Base-by-base conservation (phyloP, 2,888 invertebrate genomes). In the Euplexia lucipara region DNA sequence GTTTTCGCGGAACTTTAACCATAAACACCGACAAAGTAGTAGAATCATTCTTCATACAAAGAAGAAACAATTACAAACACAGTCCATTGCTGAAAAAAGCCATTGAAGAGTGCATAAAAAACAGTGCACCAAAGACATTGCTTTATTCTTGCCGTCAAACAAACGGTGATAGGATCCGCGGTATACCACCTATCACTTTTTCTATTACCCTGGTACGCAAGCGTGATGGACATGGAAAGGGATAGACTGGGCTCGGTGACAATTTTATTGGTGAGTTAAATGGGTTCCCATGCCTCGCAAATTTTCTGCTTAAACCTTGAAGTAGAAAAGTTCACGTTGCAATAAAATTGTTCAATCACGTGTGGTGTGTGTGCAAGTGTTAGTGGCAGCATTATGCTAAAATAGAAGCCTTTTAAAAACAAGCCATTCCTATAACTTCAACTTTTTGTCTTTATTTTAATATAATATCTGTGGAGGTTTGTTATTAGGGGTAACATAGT, bases 171-270 rank as follows among this genome's bases (percentile, higher is more conserved):
- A 90, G 90, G 86, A 89, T 87, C 90, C 91, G 94, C 88, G 94
- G 93, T 91, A 89, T 85, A 88, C 92, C 90, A 88, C 88, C 89
- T 90, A 93, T 91, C 91, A 92, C 89, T 94, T 94, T 94, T 93
- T 94, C 94, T 94, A 92, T 93, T 93, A 92, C 89, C 69, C 86
- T 87, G 78, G 79, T 79, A 77, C 85, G 84, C 80, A 81, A 57
- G 57, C 78, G 77, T 52, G 56, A 61, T 60, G 75, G 65, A 70
- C 61, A 71, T 2, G 1, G 37, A 63, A 66, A 20, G 60, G 35
- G 5, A 8, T 71, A n/a, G 81, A 80, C 22, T 49, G 0, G 78
- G 35, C 8, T 0, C 1, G 12, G 12, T 8, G 10, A 18, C 18
- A 37, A 30, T 10, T 41, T 4, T 5, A 12, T 44, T 34, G 5